Conservation (phyloP, 2,113 vertebrate species). For the Perca fluviatilis region DNA sequence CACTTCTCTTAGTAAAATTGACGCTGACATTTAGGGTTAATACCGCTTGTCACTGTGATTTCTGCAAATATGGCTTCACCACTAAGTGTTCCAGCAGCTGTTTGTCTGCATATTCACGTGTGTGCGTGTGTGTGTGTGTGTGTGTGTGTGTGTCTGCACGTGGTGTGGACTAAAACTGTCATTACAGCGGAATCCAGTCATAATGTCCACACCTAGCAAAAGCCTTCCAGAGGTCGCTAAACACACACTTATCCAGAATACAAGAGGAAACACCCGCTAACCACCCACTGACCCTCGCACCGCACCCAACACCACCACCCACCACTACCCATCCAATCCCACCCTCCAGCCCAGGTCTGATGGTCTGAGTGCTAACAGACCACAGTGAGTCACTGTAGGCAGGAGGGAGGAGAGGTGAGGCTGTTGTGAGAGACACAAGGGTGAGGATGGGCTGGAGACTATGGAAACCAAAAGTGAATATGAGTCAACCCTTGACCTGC, state of each 20-base stretch:
- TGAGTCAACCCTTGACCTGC: constrained; percentile 36
- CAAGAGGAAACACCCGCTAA: constrained; percentile 59
- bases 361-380: constrained; percentile 38
- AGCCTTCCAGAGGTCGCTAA: constrained; percentile 66
- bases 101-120: constrained; percentile 3
- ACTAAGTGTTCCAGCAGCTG: constrained; percentile 68
- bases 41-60: constrained; percentile 74
- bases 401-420: constrained; percentile 42
- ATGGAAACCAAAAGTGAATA: constrained; percentile 57
- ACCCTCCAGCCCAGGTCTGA: constrained; percentile 45
- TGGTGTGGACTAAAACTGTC: constrained; percentile 50
- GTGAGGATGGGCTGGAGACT: constrained; percentile 48
- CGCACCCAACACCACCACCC: constrained; percentile 33
- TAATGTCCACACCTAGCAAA: constrained; percentile 73
- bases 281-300: constrained; percentile 60
- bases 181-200: constrained; percentile 66
- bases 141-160: constrained; percentile 9
- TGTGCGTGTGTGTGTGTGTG: constrained; percentile 9
- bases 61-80: constrained; percentile 69
- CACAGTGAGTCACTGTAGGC: constrained; percentile 62
- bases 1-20: constrained; percentile 61
- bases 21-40: constrained; percentile 77
- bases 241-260: constrained; percentile 52
- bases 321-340: constrained; percentile 28
- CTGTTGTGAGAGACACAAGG: constrained; percentile 19